Percentiles rank a stretch among this genome's conserved stretches.
phyloP scores from a whole-genome alignment of 2,113 vertebrate genomes.

The Riparia riparia region DNA sequence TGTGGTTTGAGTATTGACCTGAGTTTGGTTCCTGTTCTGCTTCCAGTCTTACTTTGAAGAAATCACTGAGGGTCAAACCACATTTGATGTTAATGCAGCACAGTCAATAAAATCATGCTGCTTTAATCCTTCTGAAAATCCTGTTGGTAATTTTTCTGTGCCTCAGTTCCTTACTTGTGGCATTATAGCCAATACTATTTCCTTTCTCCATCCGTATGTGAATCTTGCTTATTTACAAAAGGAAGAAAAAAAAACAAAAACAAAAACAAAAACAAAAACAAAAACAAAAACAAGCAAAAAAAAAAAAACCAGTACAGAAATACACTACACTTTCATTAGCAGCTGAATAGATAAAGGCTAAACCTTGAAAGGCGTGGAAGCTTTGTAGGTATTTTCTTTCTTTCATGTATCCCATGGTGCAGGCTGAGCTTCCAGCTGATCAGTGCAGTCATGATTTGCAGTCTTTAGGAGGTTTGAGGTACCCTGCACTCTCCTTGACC shows the following conservation, averaged over 20 bases:
- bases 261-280: neutral
- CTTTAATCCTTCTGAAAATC: slow-evolving; percentile 60
- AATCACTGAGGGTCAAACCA: slow-evolving; percentile 54
- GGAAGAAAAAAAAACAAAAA: neutral
- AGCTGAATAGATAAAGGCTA: neutral
- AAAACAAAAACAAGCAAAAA: neutral
- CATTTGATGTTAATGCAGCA: slow-evolving; percentile 53
- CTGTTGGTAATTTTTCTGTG: slow-evolving; percentile 38
- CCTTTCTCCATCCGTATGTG: slow-evolving; percentile 6
- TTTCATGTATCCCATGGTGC: neutral
- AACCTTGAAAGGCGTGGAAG: neutral
- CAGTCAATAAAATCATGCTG: slow-evolving; percentile 59
- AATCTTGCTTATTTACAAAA: neutral
- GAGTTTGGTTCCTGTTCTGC: slow-evolving; percentile 56
- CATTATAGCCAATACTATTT: slow-evolving; percentile 23
- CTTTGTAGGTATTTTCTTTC: neutral
- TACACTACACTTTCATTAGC: neutral
- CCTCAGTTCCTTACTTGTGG: slow-evolving; percentile 14
- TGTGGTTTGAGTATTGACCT: slow-evolving; percentile 55
- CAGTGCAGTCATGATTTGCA: neutral
- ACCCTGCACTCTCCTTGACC: neutral
- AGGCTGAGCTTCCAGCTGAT: neutral
- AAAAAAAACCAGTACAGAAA: neutral
- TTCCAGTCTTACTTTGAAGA: slow-evolving; percentile 61
- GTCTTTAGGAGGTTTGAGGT: neutral